A percentile compares a stretch with the other conserved stretches of the same genome.
phyloP scores from a whole-genome alignment of 2,113 vertebrate genomes.

The Alosa alosa region DNA sequence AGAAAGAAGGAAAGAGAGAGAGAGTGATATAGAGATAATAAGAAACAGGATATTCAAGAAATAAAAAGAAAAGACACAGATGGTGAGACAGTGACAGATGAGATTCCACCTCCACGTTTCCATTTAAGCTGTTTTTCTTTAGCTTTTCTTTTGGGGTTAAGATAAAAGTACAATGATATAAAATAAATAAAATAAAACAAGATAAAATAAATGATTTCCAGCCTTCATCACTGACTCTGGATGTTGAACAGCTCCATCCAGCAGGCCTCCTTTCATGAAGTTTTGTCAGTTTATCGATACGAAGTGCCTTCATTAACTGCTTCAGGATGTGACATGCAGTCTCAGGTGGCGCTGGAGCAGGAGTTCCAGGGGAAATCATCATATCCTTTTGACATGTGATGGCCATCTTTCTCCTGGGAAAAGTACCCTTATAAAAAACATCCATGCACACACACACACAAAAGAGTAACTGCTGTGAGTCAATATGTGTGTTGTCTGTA shows the following conservation, averaged over 20 bases:
- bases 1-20: neutral
- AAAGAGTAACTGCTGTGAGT: neutral
- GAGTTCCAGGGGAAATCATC: neutral
- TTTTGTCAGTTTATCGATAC: neutral
- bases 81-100: neutral
- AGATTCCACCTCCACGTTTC: neutral
- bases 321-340: neutral
- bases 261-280: neutral
- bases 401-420: neutral
- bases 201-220: neutral
- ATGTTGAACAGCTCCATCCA: neutral
- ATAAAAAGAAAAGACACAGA: neutral
- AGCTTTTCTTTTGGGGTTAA: neutral
- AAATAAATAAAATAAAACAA: neutral
- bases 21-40: neutral
- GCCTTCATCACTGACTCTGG: conserved; percentile 19
- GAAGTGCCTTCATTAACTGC: neutral
- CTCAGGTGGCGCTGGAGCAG: neutral
- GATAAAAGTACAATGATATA: neutral
- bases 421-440: neutral
- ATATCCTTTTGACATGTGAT: neutral
- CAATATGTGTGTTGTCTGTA: neutral
- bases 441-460: neutral
- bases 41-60: neutral
- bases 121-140: neutral